Base-by-base conservation (phyloP, 2,888 invertebrate species). In the Sarcophaga caerulescens region DNA sequence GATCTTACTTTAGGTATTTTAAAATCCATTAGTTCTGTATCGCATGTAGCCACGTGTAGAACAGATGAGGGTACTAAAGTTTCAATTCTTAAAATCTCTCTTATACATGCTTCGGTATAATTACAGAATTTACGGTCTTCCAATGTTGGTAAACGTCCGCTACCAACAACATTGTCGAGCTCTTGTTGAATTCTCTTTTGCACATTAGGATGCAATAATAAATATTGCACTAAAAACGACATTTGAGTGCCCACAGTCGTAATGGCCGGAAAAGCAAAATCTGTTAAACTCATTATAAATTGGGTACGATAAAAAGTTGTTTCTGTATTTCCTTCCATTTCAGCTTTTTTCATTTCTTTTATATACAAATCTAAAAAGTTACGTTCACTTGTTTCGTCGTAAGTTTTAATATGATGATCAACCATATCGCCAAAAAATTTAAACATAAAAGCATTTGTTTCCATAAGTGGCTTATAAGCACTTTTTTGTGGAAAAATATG, bases 291-390 rank as follows among this genome's bases (percentile, higher is more conserved):
- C 88, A 95, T 91, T 23, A 94, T 91, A n/a, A 96, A 91, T 89
- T 96, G 95, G 23, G 95, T 94, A 65, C 93, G 88, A 82, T 89
- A 88, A 59, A 89, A 91, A 45, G 81, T 86, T 78, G 87, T 68
- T 21, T 85, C 84, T 10, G 59, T 63, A 12, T 65, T 81, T 2
- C 92, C 92, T 0, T 91, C 84, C 1, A 88, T 89, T 52, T 93
- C 91, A 85, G 93, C 93, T 81, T 94, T 92, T 17, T 94, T 94
- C 93, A 96, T 94, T 90, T 94, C 94, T 19, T 93, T 93, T 10
- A 96, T 92, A 89, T 95, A 96, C 84, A 94, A 92, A 88, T 96
- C 96, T 3, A 95, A 84, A 89, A 96, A 95, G 89, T 95, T 95
- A 0, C 95, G 94, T 73, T 94, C 93, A 81, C 94, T 91, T 0